Evolutionary conservation across 2,888 invertebrate genomes (phyloP).

Genomic region (Diarsia mendica): DNA sequence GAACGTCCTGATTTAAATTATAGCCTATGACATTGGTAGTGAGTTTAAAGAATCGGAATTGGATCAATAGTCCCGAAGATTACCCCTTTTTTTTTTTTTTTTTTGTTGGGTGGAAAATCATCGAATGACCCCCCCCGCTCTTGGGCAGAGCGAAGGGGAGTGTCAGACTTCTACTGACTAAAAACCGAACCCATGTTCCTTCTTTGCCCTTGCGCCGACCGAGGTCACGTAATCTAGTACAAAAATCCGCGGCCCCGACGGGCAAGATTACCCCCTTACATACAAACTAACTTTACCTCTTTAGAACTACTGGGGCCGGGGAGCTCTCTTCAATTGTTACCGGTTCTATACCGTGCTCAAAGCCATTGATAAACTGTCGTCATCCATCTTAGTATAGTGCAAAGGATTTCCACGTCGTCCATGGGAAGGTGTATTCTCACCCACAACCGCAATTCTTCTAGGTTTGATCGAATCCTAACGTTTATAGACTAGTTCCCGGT

Average conservation of each 20-base stretch:
- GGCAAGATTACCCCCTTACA: background rate
- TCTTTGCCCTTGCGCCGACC: too few species aligned
- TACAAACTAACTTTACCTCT: background rate
- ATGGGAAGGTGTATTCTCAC: background rate
- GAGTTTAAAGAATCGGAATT: background rate
- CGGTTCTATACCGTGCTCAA: slow-evolving; percentile 6
- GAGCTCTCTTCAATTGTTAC: slow-evolving; percentile 11
- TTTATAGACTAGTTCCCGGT: background rate
- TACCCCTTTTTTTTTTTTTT: background rate
- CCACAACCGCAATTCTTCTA: background rate
- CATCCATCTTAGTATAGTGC: slow-evolving; percentile 33
- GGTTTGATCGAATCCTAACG: background rate
- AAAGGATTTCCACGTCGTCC: slow-evolving; percentile 14
- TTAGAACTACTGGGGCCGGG: slow-evolving; percentile 1
- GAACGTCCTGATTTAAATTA: background rate
- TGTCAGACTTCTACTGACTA: too few species aligned
- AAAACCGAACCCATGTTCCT: too few species aligned
- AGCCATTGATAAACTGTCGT: slow-evolving; percentile 22
- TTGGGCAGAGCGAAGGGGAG: too few species aligned
- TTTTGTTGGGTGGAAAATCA: too few species aligned
- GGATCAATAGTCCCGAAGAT: background rate
- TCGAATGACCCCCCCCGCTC: too few species aligned
- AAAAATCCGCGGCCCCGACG: too few species aligned
- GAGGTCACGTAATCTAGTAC: too few species aligned
- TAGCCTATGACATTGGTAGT: background rate